These are phyloP conservation scores for Melozone crissalis DNA, from an alignment of 2,113 vertebrate species.

Conservation along the genomic window DNA sequence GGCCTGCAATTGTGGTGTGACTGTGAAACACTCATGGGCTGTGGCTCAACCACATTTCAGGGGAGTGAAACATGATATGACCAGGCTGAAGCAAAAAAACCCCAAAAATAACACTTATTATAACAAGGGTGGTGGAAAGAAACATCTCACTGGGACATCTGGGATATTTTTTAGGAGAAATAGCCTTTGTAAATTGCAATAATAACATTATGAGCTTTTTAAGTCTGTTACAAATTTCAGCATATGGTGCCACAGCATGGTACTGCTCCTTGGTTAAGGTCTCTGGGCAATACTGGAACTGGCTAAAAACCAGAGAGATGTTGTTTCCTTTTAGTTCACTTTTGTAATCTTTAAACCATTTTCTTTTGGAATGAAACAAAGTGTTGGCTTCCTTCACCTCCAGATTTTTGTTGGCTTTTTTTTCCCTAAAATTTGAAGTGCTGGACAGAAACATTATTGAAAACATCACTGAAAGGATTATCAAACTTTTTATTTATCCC, in stretches of 20 bases:
- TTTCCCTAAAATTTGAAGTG: not conserved
- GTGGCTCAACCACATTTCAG: not conserved
- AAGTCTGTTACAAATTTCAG: constrained; percentile 42
- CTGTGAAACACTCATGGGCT: not conserved
- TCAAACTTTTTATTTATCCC: constrained; percentile 11
- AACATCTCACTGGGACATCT: not conserved
- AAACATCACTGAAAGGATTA: constrained; percentile 22
- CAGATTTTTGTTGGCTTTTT: not conserved
- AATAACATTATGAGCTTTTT: constrained; percentile 22
- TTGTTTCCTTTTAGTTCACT: not conserved
- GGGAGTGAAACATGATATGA: not conserved
- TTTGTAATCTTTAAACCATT: not conserved
- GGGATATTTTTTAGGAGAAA: constrained; percentile 23
- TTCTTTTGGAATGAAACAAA: not conserved
- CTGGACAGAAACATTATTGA: not conserved
- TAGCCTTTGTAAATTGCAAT: not conserved
- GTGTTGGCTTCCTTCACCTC: not conserved
- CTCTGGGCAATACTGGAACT: constrained; percentile 23
- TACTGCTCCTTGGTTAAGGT: constrained; percentile 34
- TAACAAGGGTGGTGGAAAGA: not conserved
- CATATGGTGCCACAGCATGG: constrained; percentile 31
- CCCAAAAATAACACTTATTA: not conserved
- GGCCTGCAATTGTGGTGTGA: not conserved
- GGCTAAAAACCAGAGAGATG: not conserved
- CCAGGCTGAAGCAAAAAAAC: not conserved